Conservation (phyloP, 2,113 vertebrate species). For the Myiagra hebetior region DNA sequence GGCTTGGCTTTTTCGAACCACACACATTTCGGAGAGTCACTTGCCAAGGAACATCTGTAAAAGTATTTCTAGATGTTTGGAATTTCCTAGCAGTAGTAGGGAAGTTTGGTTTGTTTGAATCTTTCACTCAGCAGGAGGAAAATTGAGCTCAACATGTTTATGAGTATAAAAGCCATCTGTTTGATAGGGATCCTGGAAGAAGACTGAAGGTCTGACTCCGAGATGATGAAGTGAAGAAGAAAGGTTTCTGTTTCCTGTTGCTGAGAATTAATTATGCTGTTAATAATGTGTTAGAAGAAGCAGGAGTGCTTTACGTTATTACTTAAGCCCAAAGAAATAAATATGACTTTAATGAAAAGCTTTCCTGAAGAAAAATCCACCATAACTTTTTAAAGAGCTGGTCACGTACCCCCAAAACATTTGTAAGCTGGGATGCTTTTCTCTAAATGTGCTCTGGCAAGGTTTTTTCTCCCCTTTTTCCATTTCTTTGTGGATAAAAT, state of each 20-base stretch:
- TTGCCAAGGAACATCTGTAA: conserved; percentile 60
- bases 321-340: conserved; percentile 40
- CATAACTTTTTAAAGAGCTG: background rate
- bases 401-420: background rate
- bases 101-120: conserved; percentile 55
- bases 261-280: conserved; percentile 55
- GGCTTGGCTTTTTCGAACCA: background rate
- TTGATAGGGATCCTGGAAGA: conserved; percentile 55
- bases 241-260: conserved; percentile 42
- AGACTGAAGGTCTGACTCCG: conserved; percentile 33
- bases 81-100: conserved; percentile 65
- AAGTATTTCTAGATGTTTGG: conserved; percentile 62
- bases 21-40: conserved; percentile 13
- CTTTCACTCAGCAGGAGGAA: conserved; percentile 47
- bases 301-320: background rate
- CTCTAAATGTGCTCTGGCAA: background rate
- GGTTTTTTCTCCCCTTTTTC: background rate
- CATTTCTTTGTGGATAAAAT: background rate
- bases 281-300: conserved; percentile 46
- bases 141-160: conserved; percentile 62
- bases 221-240: conserved; percentile 56
- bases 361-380: conserved; percentile 2
- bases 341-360: background rate
- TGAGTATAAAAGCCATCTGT: conserved; percentile 65
- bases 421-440: background rate